Base-by-base conservation (phyloP, 2,113 vertebrate species). In the Hippocampus barbouri region DNA sequence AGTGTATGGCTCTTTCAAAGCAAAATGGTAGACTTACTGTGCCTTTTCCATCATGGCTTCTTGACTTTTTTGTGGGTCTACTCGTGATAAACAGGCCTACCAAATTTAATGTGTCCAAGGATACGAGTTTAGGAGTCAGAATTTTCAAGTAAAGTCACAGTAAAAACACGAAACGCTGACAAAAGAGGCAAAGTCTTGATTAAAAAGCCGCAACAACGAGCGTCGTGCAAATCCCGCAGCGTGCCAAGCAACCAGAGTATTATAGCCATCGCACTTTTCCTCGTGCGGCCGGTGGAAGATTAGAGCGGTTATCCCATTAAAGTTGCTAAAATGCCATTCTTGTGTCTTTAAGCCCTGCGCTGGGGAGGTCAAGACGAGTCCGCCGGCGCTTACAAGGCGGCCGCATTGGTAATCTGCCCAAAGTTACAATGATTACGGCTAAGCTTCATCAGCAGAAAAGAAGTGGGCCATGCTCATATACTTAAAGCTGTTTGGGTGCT, bases 361-460 rank as follows among this genome's bases (percentile, higher is more conserved):
- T 95, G 93, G 94, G 95, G 96, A 97, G 96, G 96, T 98, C 96
- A 99, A 98, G 95, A 99, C 94, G 96, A 96, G 94, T 96, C 95
- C 93, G 95, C 93, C 93, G 93, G 94, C 93, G 94, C 95, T 98
- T 97, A 97, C 96, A 97, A 96, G 96, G 93, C 95, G 93, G 94
- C 92, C 93, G 90, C 91, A 94, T 95, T 96, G 98, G 96, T 99
- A 98, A 98, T 98, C 97, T 97, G 95, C 94, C 95, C 95, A 95
- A 96, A 98, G 95, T 98, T 98, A 96, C 96, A 98, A 97, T 97
- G 97, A 98, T 99, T 98, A 98, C 98, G 98, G 96, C 96, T 99
- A 98, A 98, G 96, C 96, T 98, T 97, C 96, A 97, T 96, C 96
- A 94, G 95, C 96, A 96, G 96, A 95, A 98, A 98, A 96, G 95